A percentile compares a stretch with the other conserved stretches of the same genome.
Evolutionary conservation across 2,888 invertebrate species (phyloP).

Genomic region (Apotomis capreana): DNA sequence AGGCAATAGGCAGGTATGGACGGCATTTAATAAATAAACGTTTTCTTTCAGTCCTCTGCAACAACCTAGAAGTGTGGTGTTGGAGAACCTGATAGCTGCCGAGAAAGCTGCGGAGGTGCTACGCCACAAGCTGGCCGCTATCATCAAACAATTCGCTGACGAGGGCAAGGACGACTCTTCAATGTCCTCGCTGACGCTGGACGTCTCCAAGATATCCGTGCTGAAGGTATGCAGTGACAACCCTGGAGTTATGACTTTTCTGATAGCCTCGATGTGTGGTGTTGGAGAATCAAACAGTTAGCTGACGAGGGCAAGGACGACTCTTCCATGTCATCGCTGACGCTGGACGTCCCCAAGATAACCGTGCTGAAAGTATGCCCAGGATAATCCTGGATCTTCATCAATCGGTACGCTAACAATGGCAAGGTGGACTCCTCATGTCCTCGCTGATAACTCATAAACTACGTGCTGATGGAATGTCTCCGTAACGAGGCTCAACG

Average conservation of each 20-base stretch:
- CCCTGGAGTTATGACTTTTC: too few relatives aligned
- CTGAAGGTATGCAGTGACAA: slow-evolving; percentile 59
- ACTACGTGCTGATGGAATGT: too few relatives aligned
- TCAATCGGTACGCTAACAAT: slow-evolving; percentile 63
- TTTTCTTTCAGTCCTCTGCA: slow-evolving; percentile 68
- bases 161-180: slow-evolving; percentile 66
- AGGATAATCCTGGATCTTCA: not conserved
- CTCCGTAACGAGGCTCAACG: too few relatives aligned
- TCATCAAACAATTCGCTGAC: slow-evolving; percentile 63
- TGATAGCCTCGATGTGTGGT: slow-evolving; percentile 50
- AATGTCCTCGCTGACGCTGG: slow-evolving; percentile 67
- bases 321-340: slow-evolving; percentile 67
- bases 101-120: slow-evolving; percentile 67
- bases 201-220: slow-evolving; percentile 77
- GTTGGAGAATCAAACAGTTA: slow-evolving; percentile 64
- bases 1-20: too few relatives aligned
- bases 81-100: slow-evolving; percentile 64
- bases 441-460: slow-evolving; percentile 56
- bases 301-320: slow-evolving; percentile 63
- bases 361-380: slow-evolving; percentile 67
- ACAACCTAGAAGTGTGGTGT: slow-evolving; percentile 50
- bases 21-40: not conserved
- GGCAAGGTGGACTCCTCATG: slow-evolving; percentile 63
- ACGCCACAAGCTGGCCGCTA: slow-evolving; percentile 56
- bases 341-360: slow-evolving; percentile 77